A percentile compares a stretch with the other conserved stretches of the same genome.
Evolutionary conservation across 1,140 invertebrate genomes (phyloP).

Genomic region (Drosophila subobscura): DNA sequence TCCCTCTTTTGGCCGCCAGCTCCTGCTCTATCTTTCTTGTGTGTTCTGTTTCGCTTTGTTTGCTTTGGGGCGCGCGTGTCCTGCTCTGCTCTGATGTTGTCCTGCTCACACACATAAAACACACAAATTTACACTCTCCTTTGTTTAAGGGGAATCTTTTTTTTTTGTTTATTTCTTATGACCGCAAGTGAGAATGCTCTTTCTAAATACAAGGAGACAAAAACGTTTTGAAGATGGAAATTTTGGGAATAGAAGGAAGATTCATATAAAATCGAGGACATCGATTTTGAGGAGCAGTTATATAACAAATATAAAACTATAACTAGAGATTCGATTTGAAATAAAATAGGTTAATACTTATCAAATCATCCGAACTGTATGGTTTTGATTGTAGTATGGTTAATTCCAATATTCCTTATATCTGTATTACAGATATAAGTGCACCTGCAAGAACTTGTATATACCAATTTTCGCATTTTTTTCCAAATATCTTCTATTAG

Average conservation of each 20-base stretch:
- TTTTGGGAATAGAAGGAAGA: neutral
- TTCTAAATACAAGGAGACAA: neutral
- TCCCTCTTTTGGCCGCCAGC: neutral
- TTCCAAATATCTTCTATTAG: too few species aligned
- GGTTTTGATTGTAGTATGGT: too few species aligned
- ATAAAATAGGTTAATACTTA: too few species aligned
- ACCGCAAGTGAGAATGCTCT: slow-evolving; percentile 39
- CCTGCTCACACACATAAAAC: slow-evolving; percentile 50
- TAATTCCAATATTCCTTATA: too few species aligned
- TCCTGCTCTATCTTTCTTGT: slow-evolving; percentile 4
- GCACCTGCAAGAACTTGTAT: too few species aligned
- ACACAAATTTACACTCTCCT: slow-evolving; percentile 41
- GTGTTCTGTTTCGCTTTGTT: slow-evolving; percentile 25
- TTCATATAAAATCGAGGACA: neutral
- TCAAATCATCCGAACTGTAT: too few species aligned
- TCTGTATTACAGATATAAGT: too few species aligned
- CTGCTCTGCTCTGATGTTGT: slow-evolving; percentile 45
- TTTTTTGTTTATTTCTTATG: slow-evolving; percentile 17
- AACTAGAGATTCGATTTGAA: too few species aligned
- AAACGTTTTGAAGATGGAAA: neutral
- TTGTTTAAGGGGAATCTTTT: slow-evolving; percentile 53
- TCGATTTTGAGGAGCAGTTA: too few species aligned
- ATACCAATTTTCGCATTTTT: too few species aligned
- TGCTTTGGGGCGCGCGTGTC: slow-evolving; percentile 46
- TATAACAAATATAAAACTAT: too few species aligned